Evolutionary conservation across 2,888 invertebrate genomes (phyloP).

Genomic region (Brenthis hecate): DNA sequence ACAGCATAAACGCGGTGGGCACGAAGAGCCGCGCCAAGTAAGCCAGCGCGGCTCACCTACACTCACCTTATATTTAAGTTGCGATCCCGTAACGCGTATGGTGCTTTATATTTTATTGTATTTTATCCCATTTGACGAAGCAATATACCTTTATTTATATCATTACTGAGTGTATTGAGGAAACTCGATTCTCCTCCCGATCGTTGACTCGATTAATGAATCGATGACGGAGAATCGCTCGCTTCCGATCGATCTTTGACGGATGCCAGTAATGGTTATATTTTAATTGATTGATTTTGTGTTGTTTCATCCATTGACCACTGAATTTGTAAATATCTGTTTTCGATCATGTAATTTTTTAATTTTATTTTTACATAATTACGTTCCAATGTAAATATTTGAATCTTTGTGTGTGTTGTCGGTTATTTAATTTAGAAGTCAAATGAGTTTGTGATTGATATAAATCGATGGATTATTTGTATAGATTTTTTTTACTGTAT

Average conservation of each 20-base stretch:
- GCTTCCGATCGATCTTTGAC: slow-evolving; percentile 42
- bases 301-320: slow-evolving; percentile 44
- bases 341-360: slow-evolving; percentile 61
- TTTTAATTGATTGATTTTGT: slow-evolving; percentile 30
- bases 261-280: slow-evolving; percentile 16
- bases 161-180: slow-evolving; percentile 10
- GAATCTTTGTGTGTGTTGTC: slow-evolving; percentile 69
- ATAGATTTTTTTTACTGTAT: slow-evolving; percentile 71
- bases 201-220: slow-evolving; percentile 59
- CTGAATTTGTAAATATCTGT: slow-evolving; percentile 65
- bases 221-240: slow-evolving; percentile 44
- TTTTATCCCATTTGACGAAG: slow-evolving; percentile 12
- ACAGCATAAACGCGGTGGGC: slow-evolving; percentile 89
- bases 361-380: slow-evolving; percentile 52
- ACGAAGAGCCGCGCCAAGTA: slow-evolving; percentile 79
- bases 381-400: slow-evolving; percentile 75
- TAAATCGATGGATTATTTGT: slow-evolving; percentile 68
- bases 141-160: slow-evolving; percentile 12
- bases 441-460: slow-evolving; percentile 67
- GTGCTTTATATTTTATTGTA: slow-evolving; percentile 54
- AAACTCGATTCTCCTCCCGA: slow-evolving; percentile 49
- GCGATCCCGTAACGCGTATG: slow-evolving; percentile 69
- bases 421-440: slow-evolving; percentile 59
- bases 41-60: slow-evolving; percentile 56
- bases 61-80: slow-evolving; percentile 58